Evolutionary conservation across 2,888 invertebrate species (phyloP).

Genomic region (Hypomecis atomaria): DNA sequence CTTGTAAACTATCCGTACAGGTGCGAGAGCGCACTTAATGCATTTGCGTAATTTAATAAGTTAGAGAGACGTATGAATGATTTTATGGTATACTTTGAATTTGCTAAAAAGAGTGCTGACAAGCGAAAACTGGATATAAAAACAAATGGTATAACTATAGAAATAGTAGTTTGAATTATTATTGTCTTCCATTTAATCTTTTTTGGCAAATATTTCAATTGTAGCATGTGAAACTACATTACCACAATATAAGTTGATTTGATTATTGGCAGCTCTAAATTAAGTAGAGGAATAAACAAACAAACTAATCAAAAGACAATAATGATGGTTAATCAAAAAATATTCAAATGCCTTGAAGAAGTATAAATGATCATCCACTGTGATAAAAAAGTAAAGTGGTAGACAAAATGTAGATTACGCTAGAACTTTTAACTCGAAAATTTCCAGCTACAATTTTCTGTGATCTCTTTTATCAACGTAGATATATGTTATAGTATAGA

Average conservation of each 20-base stretch:
- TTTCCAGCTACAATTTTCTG: slow-evolving; percentile 86
- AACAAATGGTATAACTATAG: slow-evolving; percentile 55
- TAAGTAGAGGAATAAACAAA: slow-evolving; percentile 25
- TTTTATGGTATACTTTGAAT: slow-evolving; percentile 62
- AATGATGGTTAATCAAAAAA: slow-evolving; percentile 61
- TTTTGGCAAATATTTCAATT: slow-evolving; percentile 76
- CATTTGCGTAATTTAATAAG: slow-evolving; percentile 79
- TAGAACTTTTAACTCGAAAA: slow-evolving; percentile 80
- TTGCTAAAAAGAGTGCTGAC: slow-evolving; percentile 64
- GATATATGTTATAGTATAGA: slow-evolving; percentile 76
- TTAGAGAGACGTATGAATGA: slow-evolving; percentile 71
- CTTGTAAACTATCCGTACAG: slow-evolving; percentile 55
- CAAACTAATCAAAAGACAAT: slow-evolving; percentile 64
- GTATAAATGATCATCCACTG: slow-evolving; percentile 73
- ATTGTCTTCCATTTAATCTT: slow-evolving; percentile 80
- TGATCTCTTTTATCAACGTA: slow-evolving; percentile 85
- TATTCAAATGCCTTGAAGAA: slow-evolving; percentile 72
- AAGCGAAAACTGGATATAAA: slow-evolving; percentile 51
- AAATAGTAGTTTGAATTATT: slow-evolving; percentile 53
- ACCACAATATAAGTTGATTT: slow-evolving; percentile 58
- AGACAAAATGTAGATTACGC: slow-evolving; percentile 72
- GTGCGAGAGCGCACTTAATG: slow-evolving; percentile 67
- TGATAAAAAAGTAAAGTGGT: slow-evolving; percentile 82
- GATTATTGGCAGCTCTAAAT: slow-evolving; percentile 51
- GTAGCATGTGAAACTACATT: slow-evolving; percentile 73